phyloP scores from a whole-genome alignment of 2,888 invertebrate species.

The Tenodera sinensis region DNA sequence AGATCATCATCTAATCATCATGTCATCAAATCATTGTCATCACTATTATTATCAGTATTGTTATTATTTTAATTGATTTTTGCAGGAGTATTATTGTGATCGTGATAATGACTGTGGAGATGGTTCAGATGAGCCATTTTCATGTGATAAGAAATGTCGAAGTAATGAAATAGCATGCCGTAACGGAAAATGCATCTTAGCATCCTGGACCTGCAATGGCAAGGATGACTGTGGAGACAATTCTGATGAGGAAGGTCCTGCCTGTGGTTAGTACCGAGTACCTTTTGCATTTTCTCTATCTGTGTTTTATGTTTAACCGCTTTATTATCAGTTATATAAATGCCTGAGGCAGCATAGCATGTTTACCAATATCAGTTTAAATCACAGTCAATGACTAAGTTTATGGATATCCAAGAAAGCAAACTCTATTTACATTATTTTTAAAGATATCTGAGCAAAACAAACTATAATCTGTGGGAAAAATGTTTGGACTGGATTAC shows the following conservation, averaged over 20 bases:
- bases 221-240: constrained; percentile 66
- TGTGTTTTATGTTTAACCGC: not conserved
- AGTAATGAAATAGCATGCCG: constrained; percentile 57
- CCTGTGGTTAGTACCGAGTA: constrained; percentile 47
- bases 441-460: too few species aligned
- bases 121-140: constrained; percentile 38
- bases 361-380: too few species aligned
- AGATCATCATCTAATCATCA: too few species aligned
- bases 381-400: too few species aligned
- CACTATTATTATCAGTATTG: too few species aligned
- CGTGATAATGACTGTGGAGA: constrained; percentile 56
- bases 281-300: not conserved
- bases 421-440: too few species aligned
- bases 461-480: too few species aligned
- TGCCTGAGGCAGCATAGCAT: too few species aligned
- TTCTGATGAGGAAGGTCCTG: constrained; percentile 61
- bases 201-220: constrained; percentile 66
- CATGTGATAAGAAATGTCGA: constrained; percentile 30
- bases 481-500: too few species aligned
- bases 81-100: constrained; percentile 59
- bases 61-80: not conserved
- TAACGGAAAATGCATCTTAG: constrained; percentile 62
- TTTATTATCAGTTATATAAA: too few species aligned
- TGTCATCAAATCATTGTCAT: too few species aligned
- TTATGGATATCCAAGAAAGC: too few species aligned